These are phyloP conservation scores for Esox niger DNA, from an alignment of 2,113 vertebrate species.

Conservation along the genomic window DNA sequence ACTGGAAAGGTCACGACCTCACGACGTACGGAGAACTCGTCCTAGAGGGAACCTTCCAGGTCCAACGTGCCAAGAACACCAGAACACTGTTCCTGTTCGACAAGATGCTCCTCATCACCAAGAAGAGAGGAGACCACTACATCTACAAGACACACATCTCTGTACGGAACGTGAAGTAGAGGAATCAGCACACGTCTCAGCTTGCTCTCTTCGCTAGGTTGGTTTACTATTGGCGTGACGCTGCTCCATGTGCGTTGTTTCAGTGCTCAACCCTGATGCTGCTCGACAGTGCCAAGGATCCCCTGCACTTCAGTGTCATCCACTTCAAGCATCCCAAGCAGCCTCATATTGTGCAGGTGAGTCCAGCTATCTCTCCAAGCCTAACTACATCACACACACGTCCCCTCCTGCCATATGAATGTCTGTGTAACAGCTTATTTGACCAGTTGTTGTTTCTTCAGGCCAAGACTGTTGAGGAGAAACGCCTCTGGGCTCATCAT, in stretches of 20 bases:
- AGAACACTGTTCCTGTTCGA: slow-evolving; percentile 93
- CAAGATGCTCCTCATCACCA: slow-evolving; percentile 89
- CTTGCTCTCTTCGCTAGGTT: not conserved
- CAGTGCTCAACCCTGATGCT: slow-evolving; percentile 95
- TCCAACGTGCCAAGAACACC: slow-evolving; percentile 86
- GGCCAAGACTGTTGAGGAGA: slow-evolving; percentile 90
- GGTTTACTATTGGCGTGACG: not conserved
- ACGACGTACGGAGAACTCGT: slow-evolving; percentile 91
- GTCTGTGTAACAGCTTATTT: not conserved
- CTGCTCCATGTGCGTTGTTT: slow-evolving; percentile 19
- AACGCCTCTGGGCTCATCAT: slow-evolving; percentile 89
- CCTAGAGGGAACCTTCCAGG: slow-evolving; percentile 90
- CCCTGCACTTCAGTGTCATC: slow-evolving; percentile 89
- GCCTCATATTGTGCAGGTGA: slow-evolving; percentile 91
- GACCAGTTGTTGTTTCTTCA: slow-evolving; percentile 44
- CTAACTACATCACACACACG: not conserved
- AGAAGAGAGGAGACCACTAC: slow-evolving; percentile 90
- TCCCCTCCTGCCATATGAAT: not conserved
- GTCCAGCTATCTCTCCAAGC: slow-evolving; percentile 13
- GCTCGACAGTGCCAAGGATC: slow-evolving; percentile 90
- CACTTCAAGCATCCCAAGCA: slow-evolving; percentile 94
- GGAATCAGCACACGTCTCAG: not conserved
- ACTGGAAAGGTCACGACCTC: slow-evolving; percentile 94
- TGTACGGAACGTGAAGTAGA: slow-evolving; percentile 59
- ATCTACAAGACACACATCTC: slow-evolving; percentile 90